Conservation (phyloP, 2,113 vertebrate species). For the Scomber colias region DNA sequence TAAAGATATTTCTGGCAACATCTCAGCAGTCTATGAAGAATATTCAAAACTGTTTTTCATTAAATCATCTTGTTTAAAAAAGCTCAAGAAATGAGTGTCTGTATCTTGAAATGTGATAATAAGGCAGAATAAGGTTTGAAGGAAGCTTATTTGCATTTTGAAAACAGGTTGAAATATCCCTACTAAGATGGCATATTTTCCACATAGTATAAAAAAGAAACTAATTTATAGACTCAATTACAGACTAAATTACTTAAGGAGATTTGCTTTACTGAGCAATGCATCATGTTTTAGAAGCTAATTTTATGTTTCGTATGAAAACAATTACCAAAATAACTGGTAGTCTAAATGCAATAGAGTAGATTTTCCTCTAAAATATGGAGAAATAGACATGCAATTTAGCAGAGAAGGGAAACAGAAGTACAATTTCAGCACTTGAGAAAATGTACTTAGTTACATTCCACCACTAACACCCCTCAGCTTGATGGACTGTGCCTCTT, state of each 20-base stretch:
- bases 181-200: neutral
- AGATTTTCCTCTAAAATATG: no score
- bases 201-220: no score
- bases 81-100: neutral
- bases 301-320: neutral
- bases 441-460: neutral
- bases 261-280: neutral
- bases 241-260: no score
- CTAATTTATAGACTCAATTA: no score
- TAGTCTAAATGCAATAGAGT: no score
- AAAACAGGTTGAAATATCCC: neutral
- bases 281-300: neutral
- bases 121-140: neutral
- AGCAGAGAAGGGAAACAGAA: neutral
- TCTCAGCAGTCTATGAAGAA: neutral
- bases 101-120: neutral
- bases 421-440: neutral
- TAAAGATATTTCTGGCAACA: neutral
- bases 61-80: neutral
- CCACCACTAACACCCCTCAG: neutral
- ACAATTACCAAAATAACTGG: no score
- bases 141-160: neutral
- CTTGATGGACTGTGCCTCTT: constrained; percentile 11
- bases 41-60: neutral
- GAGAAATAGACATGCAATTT: no score